A percentile compares a stretch with the other conserved stretches of the same genome.
These are phyloP conservation scores for Hormiphora californensis DNA, from an alignment of 37 sponge, comb jelly and placozoan species.

Conservation along the genomic window DNA sequence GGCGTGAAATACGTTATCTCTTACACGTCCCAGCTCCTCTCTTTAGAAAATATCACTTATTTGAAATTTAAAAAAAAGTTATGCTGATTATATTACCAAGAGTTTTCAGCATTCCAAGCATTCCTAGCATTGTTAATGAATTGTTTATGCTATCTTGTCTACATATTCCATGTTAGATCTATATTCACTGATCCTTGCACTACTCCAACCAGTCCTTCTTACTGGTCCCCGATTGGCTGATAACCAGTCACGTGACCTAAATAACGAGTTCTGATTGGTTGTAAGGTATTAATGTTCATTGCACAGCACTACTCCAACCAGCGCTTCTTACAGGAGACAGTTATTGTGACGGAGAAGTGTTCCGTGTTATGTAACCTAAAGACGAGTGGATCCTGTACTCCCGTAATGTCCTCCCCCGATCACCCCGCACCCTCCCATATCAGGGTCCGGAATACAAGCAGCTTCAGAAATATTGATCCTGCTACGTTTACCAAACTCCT, in stretches of 20 bases:
- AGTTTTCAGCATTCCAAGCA: no score
- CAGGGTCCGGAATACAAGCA: constrained; percentile 11
- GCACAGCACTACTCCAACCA: not conserved
- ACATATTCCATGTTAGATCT: no score
- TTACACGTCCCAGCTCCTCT: no score
- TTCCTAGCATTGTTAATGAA: no score
- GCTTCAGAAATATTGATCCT: constrained; percentile 17
- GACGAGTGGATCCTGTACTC: constrained; percentile 17
- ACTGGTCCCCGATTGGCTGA: not conserved
- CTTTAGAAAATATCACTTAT: no score
- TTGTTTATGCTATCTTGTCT: no score
- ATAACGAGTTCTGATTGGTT: no score
- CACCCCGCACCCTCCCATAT: not conserved
- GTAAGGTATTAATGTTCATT: not conserved
- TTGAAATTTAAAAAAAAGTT: no score
- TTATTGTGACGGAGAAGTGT: constrained; percentile 42
- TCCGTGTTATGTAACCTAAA: constrained; percentile 33
- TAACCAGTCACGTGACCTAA: not conserved
- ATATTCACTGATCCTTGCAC: no score
- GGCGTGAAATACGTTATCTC: no score
- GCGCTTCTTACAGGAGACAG: constrained; percentile 1
- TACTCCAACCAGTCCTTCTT: no score
- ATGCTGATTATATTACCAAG: no score
- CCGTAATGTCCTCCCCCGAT: constrained; percentile 16
- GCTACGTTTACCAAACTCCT: constrained; percentile 47